A percentile compares a stretch with the other conserved stretches of the same genome.
Evolutionary conservation across 2,113 vertebrate species (phyloP).

Genomic region (Ctenodactylus gundi): DNA sequence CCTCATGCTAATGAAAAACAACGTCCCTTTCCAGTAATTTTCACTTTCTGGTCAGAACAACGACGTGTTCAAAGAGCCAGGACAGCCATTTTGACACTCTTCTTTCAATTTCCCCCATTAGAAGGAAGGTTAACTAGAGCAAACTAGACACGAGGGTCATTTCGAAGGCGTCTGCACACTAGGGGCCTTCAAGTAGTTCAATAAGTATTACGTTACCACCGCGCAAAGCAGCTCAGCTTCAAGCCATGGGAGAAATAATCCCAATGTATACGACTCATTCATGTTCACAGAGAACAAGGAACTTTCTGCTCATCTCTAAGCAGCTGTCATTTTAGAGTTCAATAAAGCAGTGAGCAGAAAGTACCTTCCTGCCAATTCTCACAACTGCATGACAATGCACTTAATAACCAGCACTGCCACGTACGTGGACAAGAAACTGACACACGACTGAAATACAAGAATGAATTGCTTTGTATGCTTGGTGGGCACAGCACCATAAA

Average conservation of each 20-base stretch:
- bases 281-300: not conserved
- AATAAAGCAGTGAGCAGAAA: not conserved
- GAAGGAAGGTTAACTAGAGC: constrained; percentile 8
- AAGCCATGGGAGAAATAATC: not conserved
- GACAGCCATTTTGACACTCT: not conserved
- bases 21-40: constrained; percentile 58
- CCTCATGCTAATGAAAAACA: constrained; percentile 69
- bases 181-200: not conserved
- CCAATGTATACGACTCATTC: not conserved
- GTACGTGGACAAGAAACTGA: not conserved
- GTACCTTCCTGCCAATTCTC: constrained; percentile 13
- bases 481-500: too few relatives aligned
- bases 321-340: not conserved
- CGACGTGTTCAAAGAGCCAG: constrained; percentile 47
- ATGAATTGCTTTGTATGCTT: not conserved
- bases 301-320: not conserved
- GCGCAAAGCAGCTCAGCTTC: not conserved
- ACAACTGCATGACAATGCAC: not conserved
- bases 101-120: constrained; percentile 57
- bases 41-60: constrained; percentile 68
- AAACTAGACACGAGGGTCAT: constrained; percentile 56
- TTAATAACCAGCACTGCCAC: not conserved
- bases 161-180: not conserved
- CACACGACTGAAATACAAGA: not conserved
- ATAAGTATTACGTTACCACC: not conserved